Evolutionary conservation across 2,888 invertebrate genomes (phyloP), one percentile per base, ranked within the genome.

Genomic region (Ceriagrion tenellum): DNA sequence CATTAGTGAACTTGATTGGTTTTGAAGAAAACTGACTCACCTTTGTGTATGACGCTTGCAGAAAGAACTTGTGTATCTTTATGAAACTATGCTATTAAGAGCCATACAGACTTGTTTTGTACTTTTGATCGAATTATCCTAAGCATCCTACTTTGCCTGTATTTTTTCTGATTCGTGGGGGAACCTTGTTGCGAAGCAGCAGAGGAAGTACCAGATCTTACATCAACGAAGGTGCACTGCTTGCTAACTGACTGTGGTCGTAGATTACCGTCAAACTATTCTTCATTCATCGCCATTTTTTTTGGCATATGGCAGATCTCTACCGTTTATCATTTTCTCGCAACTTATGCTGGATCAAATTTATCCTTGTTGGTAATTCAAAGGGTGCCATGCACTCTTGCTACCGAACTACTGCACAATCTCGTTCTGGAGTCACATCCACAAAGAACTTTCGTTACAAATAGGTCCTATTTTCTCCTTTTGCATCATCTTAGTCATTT

Each of bases 361-460:
- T 81, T 81, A 81, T 81, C 81, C 81, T 81, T 81, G 81, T 81
- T 81, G 81, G 18, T 13, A 16, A 81, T 81, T 81, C 81, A 35
- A 2, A 69, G 81, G 35, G 81, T 81, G 81, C 81, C 81, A 81
- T 81, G 81, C 81, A 81, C 81, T 81, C 81, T n/a, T 35, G 81
- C 81, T 81, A 81, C 81, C 35, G 81, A 81, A 81, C 81, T 16
- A 18, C 81, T 81, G 81, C 81, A 35, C 81, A 81, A 81, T 81
- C 81, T 81, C 81, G 35, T 81, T 81, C 26, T 26, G 69, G n/a
- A 69, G 69, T 81, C 81, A 81, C n/a, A 13, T 13, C 18, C 81
- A 81, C 81, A 81, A 81, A 81, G 81, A 35, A 81, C 30, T 18
- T 35, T 81, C 81, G 81, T 81, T 81, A 81, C 81, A 81, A 81